Evolutionary conservation across 1,140 invertebrate species (phyloP).

Genomic region (Bombus soroeensis): DNA sequence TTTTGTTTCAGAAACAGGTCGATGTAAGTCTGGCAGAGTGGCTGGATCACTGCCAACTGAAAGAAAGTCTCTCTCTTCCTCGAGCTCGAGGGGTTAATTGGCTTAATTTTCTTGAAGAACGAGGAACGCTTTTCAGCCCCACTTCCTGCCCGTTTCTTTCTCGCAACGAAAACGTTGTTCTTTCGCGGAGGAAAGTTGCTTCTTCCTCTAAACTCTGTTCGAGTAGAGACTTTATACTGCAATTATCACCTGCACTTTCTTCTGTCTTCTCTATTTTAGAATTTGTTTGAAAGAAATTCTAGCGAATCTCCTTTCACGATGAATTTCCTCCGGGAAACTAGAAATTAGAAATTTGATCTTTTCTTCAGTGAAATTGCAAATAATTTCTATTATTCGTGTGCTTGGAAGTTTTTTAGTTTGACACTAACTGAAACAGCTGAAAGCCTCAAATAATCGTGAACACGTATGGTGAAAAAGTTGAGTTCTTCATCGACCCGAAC

Average conservation of each 20-base stretch:
- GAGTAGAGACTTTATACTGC: not conserved
- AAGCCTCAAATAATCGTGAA: too few relatives aligned
- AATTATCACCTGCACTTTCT: not conserved
- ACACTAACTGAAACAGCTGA: too few relatives aligned
- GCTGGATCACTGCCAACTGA: conserved; percentile 30
- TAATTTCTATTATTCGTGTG: too few relatives aligned
- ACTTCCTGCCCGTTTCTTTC: conserved; percentile 21
- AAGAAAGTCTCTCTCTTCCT: conserved; percentile 14
- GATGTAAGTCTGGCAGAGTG: not conserved
- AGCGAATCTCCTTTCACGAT: not conserved
- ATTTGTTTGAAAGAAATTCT: not conserved
- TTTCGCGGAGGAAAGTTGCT: not conserved
- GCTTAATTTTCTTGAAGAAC: conserved; percentile 45
- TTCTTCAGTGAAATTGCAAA: too few relatives aligned
- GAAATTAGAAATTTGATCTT: not conserved
- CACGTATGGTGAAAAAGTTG: not conserved
- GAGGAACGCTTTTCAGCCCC: conserved; percentile 3
- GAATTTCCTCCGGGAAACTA: not conserved
- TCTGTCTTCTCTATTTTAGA: not conserved
- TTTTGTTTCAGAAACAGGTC: not conserved
- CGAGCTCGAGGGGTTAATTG: conserved; percentile 39
- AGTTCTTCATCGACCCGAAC: not conserved
- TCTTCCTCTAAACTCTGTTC: not conserved
- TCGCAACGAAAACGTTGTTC: conserved; percentile 33
- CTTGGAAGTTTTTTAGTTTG: too few relatives aligned